Base-by-base conservation (phyloP, 1,140 invertebrate species). In the Drosophila kurseongensis region DNA sequence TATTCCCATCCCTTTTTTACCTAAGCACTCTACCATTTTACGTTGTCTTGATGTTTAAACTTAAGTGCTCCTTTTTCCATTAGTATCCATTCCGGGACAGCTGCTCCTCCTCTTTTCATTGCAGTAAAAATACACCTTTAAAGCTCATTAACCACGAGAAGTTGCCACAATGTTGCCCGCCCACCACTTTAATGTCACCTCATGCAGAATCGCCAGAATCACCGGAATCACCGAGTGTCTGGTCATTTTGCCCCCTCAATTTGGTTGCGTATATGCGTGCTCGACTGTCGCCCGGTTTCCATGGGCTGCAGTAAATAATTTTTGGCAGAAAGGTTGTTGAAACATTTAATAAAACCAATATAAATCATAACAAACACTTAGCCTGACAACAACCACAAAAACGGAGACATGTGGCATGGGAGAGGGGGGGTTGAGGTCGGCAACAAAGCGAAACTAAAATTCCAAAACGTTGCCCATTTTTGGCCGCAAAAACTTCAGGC, bases 341-440 rank as follows among this genome's bases (percentile, higher is more conserved):
- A 88, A 88, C 84, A 88, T 88, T 88, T 88, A 88, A 88, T 88
- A 88, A 88, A 90, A 88, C 84, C 84, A 83, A 88, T 88, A 88
- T 88, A 88, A 88, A 88, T 88, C 84, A 88, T 86, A 86, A 88
- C 83, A 86, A 86, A 86, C 83, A 86, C 83, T 86, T 86, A 86
- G 83, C 83, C 75, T 62, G 65, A 68, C 82, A 75, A 63, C 82
- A 82, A 78, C 75, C 51, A 57, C 67, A 71, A 14, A 44, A 35
- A 47, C 16, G 58, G 40, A 63, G 56, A 23, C 56, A n/a, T 35
- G 42, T 23, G 57, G 29, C 57, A 36, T 2, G 47, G 18, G n/a
- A 12, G 14, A 3, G 4, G 16, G n/a, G 38, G 32, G 8, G 12
- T 6, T 9, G 16, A 29, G 32, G 16, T n/a, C 32, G 74, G 82